Base-by-base conservation (phyloP, 2,113 vertebrate genomes). In the Recurvirostra avosetta region DNA sequence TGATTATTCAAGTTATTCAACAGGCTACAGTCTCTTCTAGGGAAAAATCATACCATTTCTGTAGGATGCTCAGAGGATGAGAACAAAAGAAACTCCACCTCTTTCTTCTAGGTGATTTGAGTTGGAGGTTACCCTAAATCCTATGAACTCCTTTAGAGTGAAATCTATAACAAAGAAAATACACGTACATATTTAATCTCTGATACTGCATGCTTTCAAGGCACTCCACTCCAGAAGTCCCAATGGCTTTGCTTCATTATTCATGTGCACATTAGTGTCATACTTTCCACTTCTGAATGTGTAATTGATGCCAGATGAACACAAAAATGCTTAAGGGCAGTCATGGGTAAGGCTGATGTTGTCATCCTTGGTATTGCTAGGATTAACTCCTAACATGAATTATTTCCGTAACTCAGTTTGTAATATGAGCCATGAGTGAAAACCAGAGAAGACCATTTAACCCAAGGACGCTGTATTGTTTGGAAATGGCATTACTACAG, bases 1-100 rank as follows among this genome's bases (percentile, higher is more conserved):
- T 88, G 21, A n/a, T n/a, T n/a, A n/a, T n/a, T 90, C 58, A 95
- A 53, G n/a, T 94, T 96, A 95, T 90, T 96, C 65, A 94, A 61
- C 27, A 92, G 15, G 15, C 36, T 88, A 27, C 36, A 40, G 20
- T n/a, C 21, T 79, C 32, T 76, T 83, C 53, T 52, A 47, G 50
- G 30, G 55, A 43, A 87, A 76, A 86, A 47, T 20, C 9, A 2
- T 74, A 7, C 10, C 41, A 12, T 50, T 81, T 63, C 68, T 88
- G 8, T 43, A 68, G 56, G 36, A 43, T 65, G 17, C 38, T 77
- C 29, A 71, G 50, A 90, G 47, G 23, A 67, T 81, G 34, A 78
- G 81, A 93, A 18, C 15, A 63, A 55, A 66, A 80, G 26, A 66
- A 81, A 34, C 1, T 6, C 17, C 29, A 9, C 7, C 15, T 30